Evolutionary conservation across 2,797 vertebrate species (phyloP).

Genomic region (Crotalus adamanteus): DNA sequence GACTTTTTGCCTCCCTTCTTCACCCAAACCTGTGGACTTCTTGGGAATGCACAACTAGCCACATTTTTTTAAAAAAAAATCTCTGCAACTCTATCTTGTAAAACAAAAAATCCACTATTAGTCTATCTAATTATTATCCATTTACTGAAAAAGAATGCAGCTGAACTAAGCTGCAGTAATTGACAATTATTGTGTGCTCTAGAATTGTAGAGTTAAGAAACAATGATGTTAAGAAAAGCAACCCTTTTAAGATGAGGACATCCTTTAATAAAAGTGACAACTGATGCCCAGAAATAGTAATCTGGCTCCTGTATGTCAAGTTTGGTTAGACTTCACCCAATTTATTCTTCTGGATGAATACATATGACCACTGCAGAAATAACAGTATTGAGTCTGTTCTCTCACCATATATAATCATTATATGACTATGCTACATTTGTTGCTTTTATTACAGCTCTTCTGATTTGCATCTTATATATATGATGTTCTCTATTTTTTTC

Average conservation of each 20-base stretch:
- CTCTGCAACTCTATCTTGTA: not conserved
- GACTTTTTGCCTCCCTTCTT: not conserved
- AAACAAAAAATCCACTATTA: not conserved
- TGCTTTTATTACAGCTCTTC: not conserved
- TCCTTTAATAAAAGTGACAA: conserved; percentile 2
- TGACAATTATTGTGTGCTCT: not conserved
- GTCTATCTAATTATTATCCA: not conserved
- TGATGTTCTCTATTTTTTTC: not conserved
- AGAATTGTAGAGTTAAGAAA: not conserved
- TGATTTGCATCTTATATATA: not conserved
- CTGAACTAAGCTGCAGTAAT: not conserved
- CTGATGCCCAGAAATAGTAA: not conserved
- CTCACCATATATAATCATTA: not conserved
- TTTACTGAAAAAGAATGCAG: not conserved
- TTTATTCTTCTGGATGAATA: not conserved
- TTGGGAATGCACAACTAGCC: not conserved
- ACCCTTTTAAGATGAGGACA: not conserved
- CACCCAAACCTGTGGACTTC: not conserved
- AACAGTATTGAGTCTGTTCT: not conserved
- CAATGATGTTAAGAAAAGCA: not conserved
- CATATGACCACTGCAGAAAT: not conserved
- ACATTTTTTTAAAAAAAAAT: not conserved
- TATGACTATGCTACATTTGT: not conserved
- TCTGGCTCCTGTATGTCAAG: not conserved
- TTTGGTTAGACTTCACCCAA: not conserved